Evolutionary conservation across 2,888 invertebrate species (phyloP), one percentile per base, ranked within the genome.

Genomic region (Sarcophaga rosellei): DNA sequence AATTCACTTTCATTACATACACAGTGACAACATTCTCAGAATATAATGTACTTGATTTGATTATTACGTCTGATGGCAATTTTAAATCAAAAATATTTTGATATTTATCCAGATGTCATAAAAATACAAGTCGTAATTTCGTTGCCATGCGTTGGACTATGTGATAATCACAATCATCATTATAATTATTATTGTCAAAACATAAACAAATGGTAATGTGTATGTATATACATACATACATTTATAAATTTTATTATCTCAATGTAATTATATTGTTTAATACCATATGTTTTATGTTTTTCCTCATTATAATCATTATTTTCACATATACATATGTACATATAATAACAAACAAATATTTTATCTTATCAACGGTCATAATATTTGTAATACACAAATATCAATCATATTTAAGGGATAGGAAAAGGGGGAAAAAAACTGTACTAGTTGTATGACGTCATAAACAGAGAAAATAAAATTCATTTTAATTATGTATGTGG

Each of bases 281-380:
- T 8, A 35, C 75, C 53, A 76, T 76, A 76, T 76, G 75, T 53
- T 53, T 65, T 53, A 53, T 5, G 25, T 21, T 68, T 21, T 68
- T 53, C 10, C 35, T 66, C 25, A 57, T 35, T 25, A 11, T 66
- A 57, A 65, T 69, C n/a, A 70, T 59, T 25, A 70, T 23, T 70
- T 57, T 69, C 53, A 25, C n/a, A 25, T 23, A 6, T 35, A 35
- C n/a, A 25, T 23, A 68, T 6, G 3, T 4, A 25, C 4, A 4
- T 25, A 35, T 35, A 6, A 35, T 69, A 47, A 11, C 47, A 47
- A 69, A 23, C 15, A 69, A 69, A 66, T 20, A 3, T 20, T n/a
- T 66, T 53, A 57, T 66, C 66, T 76, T 57, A 65, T 57, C 25
- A 15, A 20, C 17, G 65, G 53, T 6, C 25, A 53, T 8, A 35